Evolutionary conservation across 64 coral and sea anemone species (phyloP).

Genomic region (Porites lutea): DNA sequence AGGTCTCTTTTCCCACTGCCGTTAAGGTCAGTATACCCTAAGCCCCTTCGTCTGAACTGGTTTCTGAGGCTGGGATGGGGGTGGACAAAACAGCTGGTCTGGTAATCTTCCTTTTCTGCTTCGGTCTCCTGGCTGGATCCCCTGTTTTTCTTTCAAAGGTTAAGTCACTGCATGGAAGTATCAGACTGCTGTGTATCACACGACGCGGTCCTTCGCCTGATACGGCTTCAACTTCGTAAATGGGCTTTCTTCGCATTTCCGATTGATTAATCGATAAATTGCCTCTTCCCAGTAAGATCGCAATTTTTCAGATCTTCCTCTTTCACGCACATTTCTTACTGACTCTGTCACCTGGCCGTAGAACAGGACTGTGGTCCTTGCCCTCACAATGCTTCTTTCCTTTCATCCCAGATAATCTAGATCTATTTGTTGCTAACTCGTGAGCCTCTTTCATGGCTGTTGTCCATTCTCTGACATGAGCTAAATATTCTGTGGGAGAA

Average conservation of each 20-base stretch:
- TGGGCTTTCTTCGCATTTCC: conserved; percentile 1
- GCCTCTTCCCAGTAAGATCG: not conserved
- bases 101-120: not conserved
- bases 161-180: conserved; percentile 33
- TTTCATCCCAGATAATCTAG: not conserved
- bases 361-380: not conserved
- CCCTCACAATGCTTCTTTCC: conserved; percentile 28
- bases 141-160: not conserved
- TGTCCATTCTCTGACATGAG: conserved; percentile 26
- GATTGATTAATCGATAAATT: not conserved
- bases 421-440: not conserved
- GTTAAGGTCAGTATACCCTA: too few species aligned
- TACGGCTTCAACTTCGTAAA: conserved; percentile 39
- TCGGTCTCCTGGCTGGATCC: not conserved
- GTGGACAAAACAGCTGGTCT: too few species aligned
- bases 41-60: too few species aligned
- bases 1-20: not conserved
- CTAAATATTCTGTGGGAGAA: not conserved
- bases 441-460: conserved; percentile 21
- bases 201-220: not conserved
- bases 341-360: not conserved
- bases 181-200: conserved; percentile 28
- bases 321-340: not conserved
- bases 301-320: not conserved
- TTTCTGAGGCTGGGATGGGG: too few species aligned